phyloP scores from a whole-genome alignment of 92 coral and sea anemone genomes.

The Metridium senile region DNA sequence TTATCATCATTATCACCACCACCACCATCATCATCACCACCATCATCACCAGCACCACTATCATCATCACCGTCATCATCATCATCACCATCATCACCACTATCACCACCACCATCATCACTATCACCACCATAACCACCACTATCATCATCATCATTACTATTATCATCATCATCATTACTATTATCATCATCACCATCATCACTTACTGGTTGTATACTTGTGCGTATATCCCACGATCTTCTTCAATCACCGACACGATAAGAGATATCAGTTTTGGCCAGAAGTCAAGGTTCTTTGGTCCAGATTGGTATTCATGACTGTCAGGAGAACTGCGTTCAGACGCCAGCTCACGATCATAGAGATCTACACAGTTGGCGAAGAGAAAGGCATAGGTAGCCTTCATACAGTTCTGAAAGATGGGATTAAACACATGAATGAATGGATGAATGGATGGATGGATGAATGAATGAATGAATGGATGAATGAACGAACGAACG shows the following conservation, averaged over 20 bases:
- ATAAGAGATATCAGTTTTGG: conserved; percentile 96
- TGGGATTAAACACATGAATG: neutral
- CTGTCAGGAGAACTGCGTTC: conserved; percentile 53
- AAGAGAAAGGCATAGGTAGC: conserved; percentile 87
- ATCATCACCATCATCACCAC: neutral
- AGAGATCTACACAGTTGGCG: conserved; percentile 90
- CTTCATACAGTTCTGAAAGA: conserved; percentile 85
- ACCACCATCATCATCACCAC: neutral
- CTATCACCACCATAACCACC: neutral
- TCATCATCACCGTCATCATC: neutral
- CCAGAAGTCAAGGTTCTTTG: conserved; percentile 96
- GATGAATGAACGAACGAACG: neutral
- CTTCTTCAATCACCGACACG: conserved; percentile 97
- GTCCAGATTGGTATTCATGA: conserved; percentile 64
- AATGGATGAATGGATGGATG: neutral
- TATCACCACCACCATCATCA: neutral
- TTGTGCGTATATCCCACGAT: conserved; percentile 84
- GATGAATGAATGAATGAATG: neutral
- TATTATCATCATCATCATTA: neutral
- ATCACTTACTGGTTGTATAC: conserved; percentile 88
- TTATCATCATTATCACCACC: neutral
- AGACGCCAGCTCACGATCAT: conserved; percentile 83
- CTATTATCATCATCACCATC: neutral
- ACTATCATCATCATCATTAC: neutral
- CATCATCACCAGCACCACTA: neutral